Conservation (phyloP, 1,140 invertebrate genomes). For the Eufriesea mexicana region DNA sequence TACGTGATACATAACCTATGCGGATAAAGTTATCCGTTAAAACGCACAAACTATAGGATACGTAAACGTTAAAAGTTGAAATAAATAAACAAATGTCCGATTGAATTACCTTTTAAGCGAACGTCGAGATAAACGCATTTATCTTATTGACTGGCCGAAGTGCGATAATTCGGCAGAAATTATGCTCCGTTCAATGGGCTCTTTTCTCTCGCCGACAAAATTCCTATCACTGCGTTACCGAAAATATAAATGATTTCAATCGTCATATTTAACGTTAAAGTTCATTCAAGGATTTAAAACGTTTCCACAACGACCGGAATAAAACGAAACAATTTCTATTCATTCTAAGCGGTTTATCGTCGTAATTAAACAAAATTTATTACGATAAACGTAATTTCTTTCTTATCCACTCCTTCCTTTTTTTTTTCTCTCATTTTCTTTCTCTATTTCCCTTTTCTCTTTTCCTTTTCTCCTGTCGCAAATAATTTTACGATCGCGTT, state of each 20-base stretch:
- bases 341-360: neutral
- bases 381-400: neutral
- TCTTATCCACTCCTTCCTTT: too few relatives aligned
- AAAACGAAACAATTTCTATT: neutral
- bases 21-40: neutral
- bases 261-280: neutral
- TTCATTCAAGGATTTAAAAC: neutral
- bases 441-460: too few relatives aligned
- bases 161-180: constrained; percentile 39
- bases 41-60: neutral
- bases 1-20: neutral
- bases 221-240: neutral
- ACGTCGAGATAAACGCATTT: constrained; percentile 26
- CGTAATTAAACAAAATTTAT: neutral
- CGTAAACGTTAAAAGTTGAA: neutral
- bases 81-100: constrained; percentile 1
- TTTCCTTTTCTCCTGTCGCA: neutral
- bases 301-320: neutral
- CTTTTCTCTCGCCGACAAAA: neutral
- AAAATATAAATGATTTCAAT: constrained; percentile 38
- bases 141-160: neutral
- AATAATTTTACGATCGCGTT: neutral
- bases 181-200: neutral
- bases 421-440: too few relatives aligned
- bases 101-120: constrained; percentile 6